phyloP scores from a whole-genome alignment of 2,113 vertebrate species.

The Hystrix brachyura region DNA sequence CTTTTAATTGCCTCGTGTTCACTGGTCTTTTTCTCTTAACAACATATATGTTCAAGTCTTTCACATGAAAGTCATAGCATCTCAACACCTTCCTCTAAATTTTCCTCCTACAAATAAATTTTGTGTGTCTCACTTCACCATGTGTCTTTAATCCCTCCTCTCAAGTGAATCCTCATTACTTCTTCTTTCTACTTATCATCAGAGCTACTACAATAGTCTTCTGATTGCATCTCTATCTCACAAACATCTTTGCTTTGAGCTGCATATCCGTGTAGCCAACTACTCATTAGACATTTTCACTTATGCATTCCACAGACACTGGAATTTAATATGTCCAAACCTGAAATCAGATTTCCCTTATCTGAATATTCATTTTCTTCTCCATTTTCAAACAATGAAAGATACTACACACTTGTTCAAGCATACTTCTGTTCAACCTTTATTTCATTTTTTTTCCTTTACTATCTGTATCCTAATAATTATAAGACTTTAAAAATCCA shows the following conservation, averaged over 20 bases:
- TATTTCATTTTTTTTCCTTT: not conserved
- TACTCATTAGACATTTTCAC: not conserved
- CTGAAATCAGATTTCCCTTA: not conserved
- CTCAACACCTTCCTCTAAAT: not conserved
- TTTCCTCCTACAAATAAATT: not conserved
- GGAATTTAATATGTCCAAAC: not conserved
- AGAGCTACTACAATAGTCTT: not conserved
- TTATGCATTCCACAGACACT: rapidly evolving
- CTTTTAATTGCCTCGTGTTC: slow-evolving; percentile 9
- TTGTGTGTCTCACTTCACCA: not conserved
- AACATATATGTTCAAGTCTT: not conserved
- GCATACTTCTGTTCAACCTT: not conserved
- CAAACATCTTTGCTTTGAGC: not conserved
- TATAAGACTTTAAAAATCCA: not conserved
- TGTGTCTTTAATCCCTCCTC: not conserved
- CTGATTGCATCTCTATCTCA: not conserved
- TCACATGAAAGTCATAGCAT: not conserved
- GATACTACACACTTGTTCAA: not conserved
- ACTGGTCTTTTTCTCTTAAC: not conserved
- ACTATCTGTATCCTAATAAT: not conserved
- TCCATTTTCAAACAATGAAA: not conserved
- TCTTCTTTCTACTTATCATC: not conserved
- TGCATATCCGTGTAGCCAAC: not conserved
- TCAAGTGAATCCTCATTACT: not conserved
- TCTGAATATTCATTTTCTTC: not conserved